These are phyloP conservation scores for Nomada fucata DNA, from an alignment of 2,888 invertebrate species.

Conservation along the genomic window DNA sequence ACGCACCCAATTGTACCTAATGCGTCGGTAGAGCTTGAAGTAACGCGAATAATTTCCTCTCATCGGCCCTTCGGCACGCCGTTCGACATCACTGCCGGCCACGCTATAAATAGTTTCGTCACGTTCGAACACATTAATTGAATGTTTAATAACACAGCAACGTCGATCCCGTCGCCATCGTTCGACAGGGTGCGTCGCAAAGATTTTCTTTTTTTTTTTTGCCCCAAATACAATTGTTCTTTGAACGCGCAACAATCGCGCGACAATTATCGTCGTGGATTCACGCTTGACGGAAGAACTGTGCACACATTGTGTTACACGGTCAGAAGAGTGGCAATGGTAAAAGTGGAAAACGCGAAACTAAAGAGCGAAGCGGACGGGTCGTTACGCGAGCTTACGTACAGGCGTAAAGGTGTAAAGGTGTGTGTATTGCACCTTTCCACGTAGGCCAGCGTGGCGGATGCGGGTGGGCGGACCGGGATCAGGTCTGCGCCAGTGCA, in stretches of 20 bases:
- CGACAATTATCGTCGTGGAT: neutral
- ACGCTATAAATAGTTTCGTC: constrained; percentile 48
- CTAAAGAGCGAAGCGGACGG: constrained; percentile 42
- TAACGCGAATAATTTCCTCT: constrained; percentile 71
- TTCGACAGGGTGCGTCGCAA: neutral
- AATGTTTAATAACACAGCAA: constrained; percentile 6
- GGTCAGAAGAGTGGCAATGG: constrained; percentile 15
- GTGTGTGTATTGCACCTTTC: constrained; percentile 66
- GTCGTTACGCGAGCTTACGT: constrained; percentile 38
- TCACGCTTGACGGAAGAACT: neutral
- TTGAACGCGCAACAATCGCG: neutral
- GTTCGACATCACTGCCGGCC: constrained; percentile 37
- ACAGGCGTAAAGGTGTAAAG: constrained; percentile 40
- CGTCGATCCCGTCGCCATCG: neutral
- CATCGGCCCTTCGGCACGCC: constrained; percentile 51
- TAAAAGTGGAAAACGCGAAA: constrained; percentile 36
- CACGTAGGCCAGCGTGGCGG: constrained; percentile 74
- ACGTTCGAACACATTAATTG: constrained; percentile 14
- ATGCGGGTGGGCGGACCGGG: constrained; percentile 81
- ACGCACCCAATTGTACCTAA: constrained; percentile 75
- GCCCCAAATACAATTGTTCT: neutral
- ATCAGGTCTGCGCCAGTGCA: constrained; percentile 62
- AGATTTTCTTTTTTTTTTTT: neutral
- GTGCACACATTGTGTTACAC: neutral
- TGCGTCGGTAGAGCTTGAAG: constrained; percentile 62